Base-by-base conservation (phyloP, 2,797 vertebrate genomes). In the Macrochelys suwanniensis region DNA sequence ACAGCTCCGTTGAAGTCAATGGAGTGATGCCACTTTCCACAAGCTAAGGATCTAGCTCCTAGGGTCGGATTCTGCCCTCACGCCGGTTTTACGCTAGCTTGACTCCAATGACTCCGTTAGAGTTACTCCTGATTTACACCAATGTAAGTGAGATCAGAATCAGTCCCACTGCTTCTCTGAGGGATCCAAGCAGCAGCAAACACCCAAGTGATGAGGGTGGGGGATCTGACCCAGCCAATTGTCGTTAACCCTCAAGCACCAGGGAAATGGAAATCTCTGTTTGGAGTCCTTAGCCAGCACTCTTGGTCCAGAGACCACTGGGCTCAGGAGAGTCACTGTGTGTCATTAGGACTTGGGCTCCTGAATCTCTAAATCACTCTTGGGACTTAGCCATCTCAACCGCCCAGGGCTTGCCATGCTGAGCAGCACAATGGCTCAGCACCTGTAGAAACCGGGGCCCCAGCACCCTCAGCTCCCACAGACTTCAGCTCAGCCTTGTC, bases 201-300 rank as follows among this genome's bases (percentile, higher is more conserved):
- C 0, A 6, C 16, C 83, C 54, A 1, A 47, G 82, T 49, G 82
- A 31, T 0, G 0, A 85, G 37, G 85, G 77, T 45, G 11, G 49
- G 6, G 9, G 19, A 16, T 5, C 3, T 1, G 56, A 1, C 45
- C 81, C 0, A 1, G 77, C 4, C 15, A 19, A 37, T 9, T 68
- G 65, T 37, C 9, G 2, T 37, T 21, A 37, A 23, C 37, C 19
- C 68, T 71, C 16, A 21, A 21, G 65, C 65, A 37, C 19, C n/a
- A 23, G 11, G n/a, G 59, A 10, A 19, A 33, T 23, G 56, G n/a
- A 31, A 51, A 47, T 13, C 53, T 42, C 53, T 0, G 0, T 37
- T 17, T 0, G 0, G 85, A 77, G 68, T 42, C 68, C 19, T 68
- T 71, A 42, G 37, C 10, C 37, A 42, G 68, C 19, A 12, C 68